These are phyloP conservation scores for Troides aeacus DNA, from an alignment of 2,888 invertebrate genomes.

Conservation along the genomic window DNA sequence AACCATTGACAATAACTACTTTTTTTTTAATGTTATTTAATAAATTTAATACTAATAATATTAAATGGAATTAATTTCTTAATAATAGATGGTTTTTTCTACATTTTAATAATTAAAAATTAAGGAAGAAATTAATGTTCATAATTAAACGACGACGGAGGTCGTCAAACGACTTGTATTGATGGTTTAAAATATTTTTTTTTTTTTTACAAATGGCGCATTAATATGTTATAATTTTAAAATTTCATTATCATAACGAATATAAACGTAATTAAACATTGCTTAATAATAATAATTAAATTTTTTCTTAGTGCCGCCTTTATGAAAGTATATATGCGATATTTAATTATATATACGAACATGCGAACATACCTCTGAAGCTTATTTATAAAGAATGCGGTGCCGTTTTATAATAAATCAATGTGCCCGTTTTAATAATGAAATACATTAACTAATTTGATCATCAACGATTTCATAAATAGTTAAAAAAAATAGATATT, in stretches of 20 bases:
- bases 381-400: background rate
- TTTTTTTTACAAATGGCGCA: background rate
- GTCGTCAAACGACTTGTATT: background rate
- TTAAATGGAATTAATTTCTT: background rate
- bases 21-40: conserved; percentile 4
- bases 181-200: too few relatives aligned
- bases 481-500: too few relatives aligned
- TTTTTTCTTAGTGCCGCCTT: background rate
- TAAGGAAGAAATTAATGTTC: background rate
- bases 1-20: conserved; percentile 4
- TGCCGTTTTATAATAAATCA: background rate
- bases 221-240: background rate
- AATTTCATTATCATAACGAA: background rate
- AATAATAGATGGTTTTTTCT: background rate
- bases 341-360: background rate
- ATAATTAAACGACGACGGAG: background rate
- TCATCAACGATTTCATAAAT: conserved; percentile 4
- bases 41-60: conserved; percentile 2
- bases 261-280: background rate
- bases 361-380: background rate
- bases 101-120: background rate
- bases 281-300: background rate
- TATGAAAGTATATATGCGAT: background rate
- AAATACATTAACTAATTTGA: conserved; percentile 7
- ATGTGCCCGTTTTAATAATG: background rate